Conservation (phyloP, 2,113 vertebrate genomes). For the Nycticryphes semicollaris region DNA sequence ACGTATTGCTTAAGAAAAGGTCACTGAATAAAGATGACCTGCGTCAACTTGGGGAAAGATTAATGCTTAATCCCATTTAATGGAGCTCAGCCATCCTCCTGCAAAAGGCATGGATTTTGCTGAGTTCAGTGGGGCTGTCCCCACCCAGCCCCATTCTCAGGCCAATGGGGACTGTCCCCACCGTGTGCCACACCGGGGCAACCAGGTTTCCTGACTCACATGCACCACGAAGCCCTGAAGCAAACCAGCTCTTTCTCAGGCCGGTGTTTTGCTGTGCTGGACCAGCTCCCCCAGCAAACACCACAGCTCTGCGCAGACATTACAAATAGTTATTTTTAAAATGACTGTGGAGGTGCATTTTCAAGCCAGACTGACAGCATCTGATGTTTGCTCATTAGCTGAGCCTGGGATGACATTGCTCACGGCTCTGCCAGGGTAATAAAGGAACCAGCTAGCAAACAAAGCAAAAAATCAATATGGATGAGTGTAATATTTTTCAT, state of each 20-base stretch:
- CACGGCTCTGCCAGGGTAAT: conserved; percentile 33
- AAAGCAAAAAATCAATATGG: conserved; percentile 60
- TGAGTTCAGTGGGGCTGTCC: not conserved
- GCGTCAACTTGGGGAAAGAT: not conserved
- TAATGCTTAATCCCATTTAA: not conserved
- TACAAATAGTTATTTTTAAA: not conserved
- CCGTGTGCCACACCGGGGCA: not conserved
- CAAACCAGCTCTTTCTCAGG: not conserved
- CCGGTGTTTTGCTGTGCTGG: rapidly evolving
- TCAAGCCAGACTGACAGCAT: not conserved
- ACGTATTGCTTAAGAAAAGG: not conserved
- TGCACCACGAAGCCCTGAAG: not conserved
- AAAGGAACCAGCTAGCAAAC: conserved; percentile 30
- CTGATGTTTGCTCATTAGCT: conserved; percentile 17
- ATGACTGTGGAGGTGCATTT: not conserved
- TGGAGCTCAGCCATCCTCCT: not conserved
- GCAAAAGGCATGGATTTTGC: not conserved
- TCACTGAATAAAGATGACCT: not conserved
- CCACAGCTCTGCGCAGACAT: not conserved
- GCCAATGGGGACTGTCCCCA: rapidly evolving
- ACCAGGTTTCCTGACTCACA: not conserved
- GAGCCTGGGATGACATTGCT: conserved; percentile 51
- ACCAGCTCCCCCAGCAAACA: not conserved
- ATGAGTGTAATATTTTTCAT: conserved; percentile 52
- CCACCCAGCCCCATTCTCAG: not conserved